These are phyloP conservation scores for Osmerus mordax DNA, from an alignment of 2,113 vertebrate species.

Conservation along the genomic window DNA sequence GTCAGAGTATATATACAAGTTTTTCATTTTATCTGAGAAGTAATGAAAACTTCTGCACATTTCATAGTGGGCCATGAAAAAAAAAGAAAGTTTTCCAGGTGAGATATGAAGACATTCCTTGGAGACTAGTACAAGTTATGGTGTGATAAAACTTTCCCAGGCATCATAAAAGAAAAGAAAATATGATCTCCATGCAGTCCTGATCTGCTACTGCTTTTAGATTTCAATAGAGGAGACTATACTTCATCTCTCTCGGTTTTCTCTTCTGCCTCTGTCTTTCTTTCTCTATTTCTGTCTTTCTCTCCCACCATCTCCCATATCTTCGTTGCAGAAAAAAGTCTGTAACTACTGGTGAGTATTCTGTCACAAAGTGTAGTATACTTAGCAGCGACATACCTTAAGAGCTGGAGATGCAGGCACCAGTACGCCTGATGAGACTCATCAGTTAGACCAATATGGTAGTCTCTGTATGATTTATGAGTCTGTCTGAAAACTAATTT, in stretches of 20 bases:
- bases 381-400: too few relatives aligned
- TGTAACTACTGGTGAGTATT: too few relatives aligned
- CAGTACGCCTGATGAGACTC: constrained; percentile 22
- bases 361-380: too few relatives aligned
- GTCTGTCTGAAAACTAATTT: constrained; percentile 39
- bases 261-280: not conserved
- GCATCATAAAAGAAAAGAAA: constrained; percentile 54
- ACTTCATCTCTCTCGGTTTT: too few relatives aligned
- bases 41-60: not conserved
- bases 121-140: constrained; percentile 43
- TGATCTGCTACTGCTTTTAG: not conserved
- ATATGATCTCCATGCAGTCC: constrained; percentile 43
- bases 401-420: constrained; percentile 6
- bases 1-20: not conserved
- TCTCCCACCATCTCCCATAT: not conserved
- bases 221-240: not conserved
- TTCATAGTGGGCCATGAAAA: constrained; percentile 1
- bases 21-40: constrained; percentile 11
- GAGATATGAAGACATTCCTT: constrained; percentile 39
- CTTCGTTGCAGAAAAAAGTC: not conserved
- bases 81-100: constrained; percentile 39
- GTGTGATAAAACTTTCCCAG: constrained; percentile 49
- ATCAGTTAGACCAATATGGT: constrained; percentile 40
- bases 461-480: constrained; percentile 48
- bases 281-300: not conserved